Base-by-base conservation (phyloP, 2,888 invertebrate species). In the Mythimna impura region DNA sequence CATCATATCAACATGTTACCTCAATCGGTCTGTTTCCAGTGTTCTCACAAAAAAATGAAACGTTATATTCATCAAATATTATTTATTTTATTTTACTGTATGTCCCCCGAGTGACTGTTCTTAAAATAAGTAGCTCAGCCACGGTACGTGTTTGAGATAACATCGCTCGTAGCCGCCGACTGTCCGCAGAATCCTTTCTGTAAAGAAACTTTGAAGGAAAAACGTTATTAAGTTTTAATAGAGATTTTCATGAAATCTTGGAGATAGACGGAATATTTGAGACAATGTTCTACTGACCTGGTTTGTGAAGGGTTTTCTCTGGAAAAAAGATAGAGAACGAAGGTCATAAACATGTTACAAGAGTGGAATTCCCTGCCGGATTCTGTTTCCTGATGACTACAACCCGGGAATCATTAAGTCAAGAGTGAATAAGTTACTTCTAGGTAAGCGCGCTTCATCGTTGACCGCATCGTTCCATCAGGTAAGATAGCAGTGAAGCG, bases 141-240 rank as follows among this genome's bases (percentile, higher is more conserved):
- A 22, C 58, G 65, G 34, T 54, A 82, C 83, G 74, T 79, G 83
- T 82, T 69, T 10, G 7, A 61, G 80, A 80, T 80, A 74, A 55
- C 61, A 79, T 82, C 74, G 20, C 10, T 25, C 36, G 34, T 68
- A 66, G 25, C 60, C 50, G 40, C 74, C 54, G 50, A 43, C 60
- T 65, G 66, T 47, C 69, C 66, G 60, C 64, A 57, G 64, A 82
- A 79, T 79, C 74, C 74, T 70, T 78, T 79, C 69, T 69, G 43
- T 61, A 73, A 73, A 79, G 57, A 73, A 74, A 80, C 64, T 82
- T 67, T 66, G n/a, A 54, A 69, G 61, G 80, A 70, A 82, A 72
- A 79, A 66, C 50, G 50, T 82, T 80, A 74, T 82, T 74, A 80
- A 70, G 69, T 73, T 79, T 79, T 82, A 80, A 70, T 67, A 70